Percentiles rank a stretch among this genome's conserved stretches.
Evolutionary conservation across 2,113 vertebrate species (phyloP).

Genomic region (Mugil cephalus): DNA sequence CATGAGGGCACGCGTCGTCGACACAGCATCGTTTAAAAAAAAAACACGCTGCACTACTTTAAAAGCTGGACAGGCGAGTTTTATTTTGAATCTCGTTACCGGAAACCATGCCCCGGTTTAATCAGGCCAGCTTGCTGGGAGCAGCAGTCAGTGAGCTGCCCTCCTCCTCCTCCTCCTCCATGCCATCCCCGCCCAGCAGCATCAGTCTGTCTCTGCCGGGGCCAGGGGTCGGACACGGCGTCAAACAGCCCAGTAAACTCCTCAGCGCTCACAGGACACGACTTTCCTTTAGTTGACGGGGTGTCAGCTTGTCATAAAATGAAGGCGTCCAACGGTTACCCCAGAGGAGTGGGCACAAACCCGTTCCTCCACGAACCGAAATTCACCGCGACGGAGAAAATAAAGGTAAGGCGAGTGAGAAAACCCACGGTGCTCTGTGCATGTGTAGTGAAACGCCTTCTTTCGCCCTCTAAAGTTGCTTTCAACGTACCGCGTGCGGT

Average conservation of each 20-base stretch:
- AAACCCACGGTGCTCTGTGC: no score
- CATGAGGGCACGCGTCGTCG: no score
- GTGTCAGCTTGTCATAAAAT: slow-evolving; percentile 62
- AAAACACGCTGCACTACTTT: no score
- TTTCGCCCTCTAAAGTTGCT: fast-evolving
- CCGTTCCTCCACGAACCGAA: slow-evolving; percentile 90
- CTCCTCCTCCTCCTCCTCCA: no score
- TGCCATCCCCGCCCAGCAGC: slow-evolving; percentile 14
- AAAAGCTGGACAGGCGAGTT: neutral
- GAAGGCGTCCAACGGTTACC: slow-evolving; percentile 80
- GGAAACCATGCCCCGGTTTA: neutral
- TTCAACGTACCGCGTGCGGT: fast-evolving
- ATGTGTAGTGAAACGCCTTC: neutral
- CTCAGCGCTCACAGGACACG: neutral
- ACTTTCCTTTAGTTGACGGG: neutral
- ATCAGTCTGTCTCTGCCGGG: neutral
- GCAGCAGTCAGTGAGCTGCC: no score
- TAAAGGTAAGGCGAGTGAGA: slow-evolving; percentile 84
- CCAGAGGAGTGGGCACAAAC: slow-evolving; percentile 75
- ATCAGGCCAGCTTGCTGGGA: neutral
- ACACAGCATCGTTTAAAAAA: no score
- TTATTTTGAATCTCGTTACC: slow-evolving; percentile 31
- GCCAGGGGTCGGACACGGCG: neutral
- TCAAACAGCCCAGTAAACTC: neutral
- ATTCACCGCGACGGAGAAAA: slow-evolving; percentile 84